Evolutionary conservation across 2,113 vertebrate genomes (phyloP), one percentile per base, ranked within the genome.

Genomic region (Pan troglodytes): DNA sequence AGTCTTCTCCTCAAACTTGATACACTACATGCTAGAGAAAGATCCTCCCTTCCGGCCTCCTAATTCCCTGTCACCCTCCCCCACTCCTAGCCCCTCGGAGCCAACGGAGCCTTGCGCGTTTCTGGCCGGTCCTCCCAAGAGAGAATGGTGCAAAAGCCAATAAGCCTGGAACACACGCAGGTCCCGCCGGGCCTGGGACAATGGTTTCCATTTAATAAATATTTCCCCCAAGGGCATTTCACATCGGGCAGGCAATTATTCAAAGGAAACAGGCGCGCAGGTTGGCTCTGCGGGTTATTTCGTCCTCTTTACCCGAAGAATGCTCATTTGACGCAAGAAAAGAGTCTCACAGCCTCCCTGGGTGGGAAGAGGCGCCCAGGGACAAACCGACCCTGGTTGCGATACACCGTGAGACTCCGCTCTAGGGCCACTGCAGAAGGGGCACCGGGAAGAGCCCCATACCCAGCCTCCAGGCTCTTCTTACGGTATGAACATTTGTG

Each of bases 121-220:
- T 97, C 95, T 35, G 94, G 91, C 93, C 78, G 7, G 96, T 97
- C 94, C 82, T 97, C 98, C 98, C 97, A 79, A 97, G 98, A 98
- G 97, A 98, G 98, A 97, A 98, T 98, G 97, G 98, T 98, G 98
- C 98, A 98, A 98, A 98, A 98, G 98, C 97, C 98, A 98, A 98
- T 98, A 98, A 98, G 98, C 96, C 98, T 90, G 95, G 93, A 98
- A 98, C 98, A 97, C 97, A 97, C 84, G 97, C 96, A 64, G 95
- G 96, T 97, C 98, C 98, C 98, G 96, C 64, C 75, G 98, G 98
- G 96, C 75, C 82, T 67, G 97, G 98, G 98, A 98, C 98, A 99
- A 99, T 99, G 99, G 99, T 99, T 99, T 98, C 98, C 98, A 98
- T 99, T 99, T 99, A 99, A 99, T 98, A 99, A 99, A 99, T 98